These are phyloP conservation scores for Amphipyra tragopoginis DNA, from an alignment of 2,888 invertebrate species.

Conservation along the genomic window DNA sequence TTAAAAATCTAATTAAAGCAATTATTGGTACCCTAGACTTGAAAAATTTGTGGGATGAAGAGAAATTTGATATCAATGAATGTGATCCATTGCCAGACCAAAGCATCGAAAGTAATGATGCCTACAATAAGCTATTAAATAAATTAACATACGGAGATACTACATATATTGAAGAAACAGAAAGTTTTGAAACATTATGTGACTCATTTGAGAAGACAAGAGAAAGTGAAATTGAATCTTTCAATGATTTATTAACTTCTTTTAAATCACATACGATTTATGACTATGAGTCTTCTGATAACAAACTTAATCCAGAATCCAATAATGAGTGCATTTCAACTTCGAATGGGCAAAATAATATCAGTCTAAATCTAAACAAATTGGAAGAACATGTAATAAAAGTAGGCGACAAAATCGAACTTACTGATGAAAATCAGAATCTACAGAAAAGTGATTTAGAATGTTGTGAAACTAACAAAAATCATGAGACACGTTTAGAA, in stretches of 20 bases:
- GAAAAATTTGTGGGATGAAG: slow-evolving; percentile 71
- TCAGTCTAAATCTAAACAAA: slow-evolving; percentile 10
- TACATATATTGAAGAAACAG: slow-evolving; percentile 38
- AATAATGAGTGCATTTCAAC: slow-evolving; percentile 1
- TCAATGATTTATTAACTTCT: slow-evolving; percentile 71
- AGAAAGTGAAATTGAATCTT: slow-evolving; percentile 63
- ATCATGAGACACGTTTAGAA: neutral
- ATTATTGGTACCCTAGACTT: slow-evolving; percentile 83
- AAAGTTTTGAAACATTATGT: slow-evolving; percentile 55
- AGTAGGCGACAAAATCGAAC: slow-evolving; percentile 18
- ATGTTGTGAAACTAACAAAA: slow-evolving; percentile 3
- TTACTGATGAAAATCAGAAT: slow-evolving; percentile 6
- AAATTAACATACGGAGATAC: slow-evolving; percentile 39
- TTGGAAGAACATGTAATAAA: slow-evolving; percentile 20
- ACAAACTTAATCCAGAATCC: slow-evolving; percentile 2
- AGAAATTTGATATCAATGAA: slow-evolving; percentile 49
- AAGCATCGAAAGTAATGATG: slow-evolving; percentile 6
- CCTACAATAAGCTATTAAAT: slow-evolving; percentile 24
- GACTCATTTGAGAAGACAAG: slow-evolving; percentile 62
- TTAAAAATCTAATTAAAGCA: slow-evolving; percentile 89
- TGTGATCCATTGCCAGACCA: slow-evolving; percentile 17
- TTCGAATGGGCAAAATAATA: slow-evolving; percentile 1
- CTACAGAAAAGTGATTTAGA: neutral
- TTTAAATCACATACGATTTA: slow-evolving; percentile 58
- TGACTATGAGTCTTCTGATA: neutral